Base-by-base conservation (phyloP, 2,113 vertebrate species). In the Melanostigma gelatinosum region DNA sequence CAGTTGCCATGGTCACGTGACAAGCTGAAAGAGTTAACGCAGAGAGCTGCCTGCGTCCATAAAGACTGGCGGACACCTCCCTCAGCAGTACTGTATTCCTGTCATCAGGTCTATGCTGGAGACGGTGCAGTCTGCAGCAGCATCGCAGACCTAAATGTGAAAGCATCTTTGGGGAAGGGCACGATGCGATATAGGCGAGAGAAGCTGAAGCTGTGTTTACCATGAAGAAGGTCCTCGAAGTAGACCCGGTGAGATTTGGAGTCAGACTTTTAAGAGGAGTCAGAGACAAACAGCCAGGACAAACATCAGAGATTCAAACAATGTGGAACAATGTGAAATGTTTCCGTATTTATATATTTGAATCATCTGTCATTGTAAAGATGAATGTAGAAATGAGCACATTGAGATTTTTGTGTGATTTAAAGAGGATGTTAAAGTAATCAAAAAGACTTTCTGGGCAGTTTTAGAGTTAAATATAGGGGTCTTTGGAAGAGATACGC, bases 1-100 rank as follows among this genome's bases (percentile, higher is more conserved):
- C 10, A 12, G 44, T 74, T 50, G 42, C 58, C 42, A 73, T 48
- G 55, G 70, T 46, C 55, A 34, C 40, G 46, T 61, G 55, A 61
- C 55, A 46, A 32, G 52, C n/a, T 27, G 15, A 71, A 40, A 57
- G 36, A 27, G 48, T 38, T 38, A 38, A 34, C 34, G 6, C 34
- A 34, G 5, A 54, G 22, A 54, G 50, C 50, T 54, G 50, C 22
- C 9, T 54, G 8, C 50, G 13, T 46, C 44, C 44, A 38, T 38
- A 38, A 38, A 38, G 4, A 15, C 13, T 18, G 44, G 15, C 44
- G 5, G 44, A 16, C 44, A 13, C 44, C 15, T 16, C 13, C 44
- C 40, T 42, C 40, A 42, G 40, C 44, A 48, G 13, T 15, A 46
- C 44, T 46, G 44, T 52, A 13, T 32, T 24, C 46, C 57, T 60